Conservation (phyloP, 2,888 invertebrate species). For the Acrobeloides nanus region DNA sequence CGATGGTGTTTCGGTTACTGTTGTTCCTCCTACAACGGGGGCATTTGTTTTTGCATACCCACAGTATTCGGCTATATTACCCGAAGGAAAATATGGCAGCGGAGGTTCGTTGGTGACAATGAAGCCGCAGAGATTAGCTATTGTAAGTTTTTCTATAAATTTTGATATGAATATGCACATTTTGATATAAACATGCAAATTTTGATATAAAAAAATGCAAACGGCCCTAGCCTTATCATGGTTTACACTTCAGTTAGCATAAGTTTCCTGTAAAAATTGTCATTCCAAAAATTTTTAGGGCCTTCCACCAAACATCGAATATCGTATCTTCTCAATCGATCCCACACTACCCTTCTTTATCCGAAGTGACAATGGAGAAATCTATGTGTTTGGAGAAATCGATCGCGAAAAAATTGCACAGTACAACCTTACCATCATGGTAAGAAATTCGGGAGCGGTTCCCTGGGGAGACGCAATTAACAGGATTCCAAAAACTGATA, state of each 20-base stretch:
- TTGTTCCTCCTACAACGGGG: too few relatives aligned
- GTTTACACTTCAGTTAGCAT: not conserved
- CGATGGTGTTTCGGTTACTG: too few relatives aligned
- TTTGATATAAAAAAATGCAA: not conserved
- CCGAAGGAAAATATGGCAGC: slow-evolving; percentile 38
- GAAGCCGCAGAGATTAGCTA: slow-evolving; percentile 27
- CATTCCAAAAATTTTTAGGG: too few relatives aligned
- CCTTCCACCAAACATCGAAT: slow-evolving; percentile 2
- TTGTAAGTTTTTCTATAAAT: slow-evolving; percentile 12
- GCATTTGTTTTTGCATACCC: slow-evolving; percentile 10
- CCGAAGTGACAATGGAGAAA: slow-evolving; percentile 30
- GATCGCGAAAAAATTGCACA: slow-evolving; percentile 34
- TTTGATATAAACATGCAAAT: too few relatives aligned
- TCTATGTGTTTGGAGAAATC: slow-evolving; percentile 36
- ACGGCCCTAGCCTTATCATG: not conserved
- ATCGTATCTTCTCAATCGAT: slow-evolving; percentile 12
- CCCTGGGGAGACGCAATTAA: too few relatives aligned
- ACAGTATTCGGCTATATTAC: slow-evolving; percentile 24
- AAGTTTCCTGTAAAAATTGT: too few relatives aligned
- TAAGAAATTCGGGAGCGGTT: too few relatives aligned
- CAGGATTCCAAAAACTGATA: too few relatives aligned
- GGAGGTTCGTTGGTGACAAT: slow-evolving; percentile 33
- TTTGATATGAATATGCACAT: too few relatives aligned
- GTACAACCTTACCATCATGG: slow-evolving; percentile 32
- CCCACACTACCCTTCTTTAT: slow-evolving; percentile 24